Conservation (phyloP, 2,888 invertebrate species). For the Dryobota labecula region DNA sequence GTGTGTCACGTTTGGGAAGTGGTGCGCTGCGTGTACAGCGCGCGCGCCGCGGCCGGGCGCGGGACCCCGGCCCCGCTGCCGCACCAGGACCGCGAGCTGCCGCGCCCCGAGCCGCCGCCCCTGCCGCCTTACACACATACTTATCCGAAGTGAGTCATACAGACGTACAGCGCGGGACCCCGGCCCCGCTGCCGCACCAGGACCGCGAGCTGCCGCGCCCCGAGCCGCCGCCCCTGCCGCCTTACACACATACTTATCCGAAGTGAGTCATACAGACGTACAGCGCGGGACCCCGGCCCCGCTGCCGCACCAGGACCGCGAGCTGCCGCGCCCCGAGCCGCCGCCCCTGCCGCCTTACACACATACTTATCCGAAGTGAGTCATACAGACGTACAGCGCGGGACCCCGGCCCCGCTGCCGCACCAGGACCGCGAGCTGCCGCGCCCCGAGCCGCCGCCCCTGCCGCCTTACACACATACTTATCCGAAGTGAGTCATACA, state of each 20-base stretch:
- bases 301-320: conserved; percentile 59
- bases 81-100: conserved; percentile 53
- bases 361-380: conserved; percentile 44
- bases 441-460: conserved; percentile 62
- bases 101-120: conserved; percentile 63
- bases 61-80: conserved; percentile 71
- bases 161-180: too few relatives aligned
- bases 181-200: conserved; percentile 63
- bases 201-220: conserved; percentile 60
- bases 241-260: conserved; percentile 57
- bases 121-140: conserved; percentile 63
- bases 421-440: conserved; percentile 55
- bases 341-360: conserved; percentile 64
- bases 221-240: conserved; percentile 63
- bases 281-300: too few relatives aligned
- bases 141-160: conserved; percentile 25
- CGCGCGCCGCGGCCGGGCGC: conserved; percentile 68
- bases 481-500: conserved; percentile 28
- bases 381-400: not conserved
- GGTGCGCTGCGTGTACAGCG: conserved; percentile 77
- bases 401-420: too few relatives aligned
- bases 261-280: conserved; percentile 7
- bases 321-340: conserved; percentile 62
- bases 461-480: conserved; percentile 62
- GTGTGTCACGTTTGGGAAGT: conserved; percentile 83